A percentile compares a stretch with the other conserved stretches of the same genome.
Conservation (phyloP, 1,140 invertebrate genomes). For the Tetraneura akinire region DNA sequence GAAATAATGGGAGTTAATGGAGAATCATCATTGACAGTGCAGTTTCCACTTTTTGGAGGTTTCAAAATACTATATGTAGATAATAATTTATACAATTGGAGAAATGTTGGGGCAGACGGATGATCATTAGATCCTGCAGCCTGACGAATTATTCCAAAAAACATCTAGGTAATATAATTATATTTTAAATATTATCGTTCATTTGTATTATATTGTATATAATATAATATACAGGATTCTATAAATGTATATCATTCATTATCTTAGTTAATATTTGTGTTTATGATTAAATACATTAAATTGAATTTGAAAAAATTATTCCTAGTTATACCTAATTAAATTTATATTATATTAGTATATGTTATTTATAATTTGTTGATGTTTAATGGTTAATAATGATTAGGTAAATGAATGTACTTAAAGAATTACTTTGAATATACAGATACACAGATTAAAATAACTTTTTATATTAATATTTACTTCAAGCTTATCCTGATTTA, state of each 20-base stretch:
- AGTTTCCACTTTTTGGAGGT: not conserved
- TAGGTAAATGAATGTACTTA: too few species aligned
- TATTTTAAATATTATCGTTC: not conserved
- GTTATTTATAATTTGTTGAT: too few species aligned
- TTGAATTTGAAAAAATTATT: too few species aligned
- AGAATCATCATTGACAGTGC: not conserved
- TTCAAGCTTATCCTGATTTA: slow-evolving; percentile 14
- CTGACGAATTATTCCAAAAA: slow-evolving; percentile 7
- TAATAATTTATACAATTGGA: not conserved
- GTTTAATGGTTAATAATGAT: too few species aligned
- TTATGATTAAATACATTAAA: too few species aligned
- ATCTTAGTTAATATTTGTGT: too few species aligned
- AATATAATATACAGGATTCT: too few species aligned
- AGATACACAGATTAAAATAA: too few species aligned
- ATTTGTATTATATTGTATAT: not conserved
- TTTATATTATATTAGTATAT: too few species aligned
- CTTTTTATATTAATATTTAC: not conserved
- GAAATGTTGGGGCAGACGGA: not conserved
- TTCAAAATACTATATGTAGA: not conserved
- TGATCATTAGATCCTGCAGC: not conserved
- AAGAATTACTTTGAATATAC: too few species aligned
- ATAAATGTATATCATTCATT: too few species aligned
- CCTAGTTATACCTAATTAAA: too few species aligned
- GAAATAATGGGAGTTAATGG: not conserved
- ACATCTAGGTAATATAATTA: not conserved